These are phyloP conservation scores for Microcebus jonahi DNA, from an alignment of 2,113 vertebrate species.

Conservation along the genomic window DNA sequence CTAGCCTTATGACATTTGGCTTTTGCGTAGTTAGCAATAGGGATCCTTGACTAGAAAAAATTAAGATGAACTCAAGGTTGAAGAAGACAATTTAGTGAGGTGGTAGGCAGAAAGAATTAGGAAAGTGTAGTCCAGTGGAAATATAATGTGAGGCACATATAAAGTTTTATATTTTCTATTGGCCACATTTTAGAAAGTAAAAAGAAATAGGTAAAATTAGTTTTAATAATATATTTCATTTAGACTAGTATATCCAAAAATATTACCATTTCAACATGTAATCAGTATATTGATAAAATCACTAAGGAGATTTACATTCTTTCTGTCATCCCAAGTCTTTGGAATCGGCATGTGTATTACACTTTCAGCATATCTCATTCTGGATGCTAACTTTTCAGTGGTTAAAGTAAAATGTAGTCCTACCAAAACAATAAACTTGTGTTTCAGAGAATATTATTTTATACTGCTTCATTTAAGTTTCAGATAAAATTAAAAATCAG, in stretches of 20 bases:
- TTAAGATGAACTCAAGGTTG: neutral
- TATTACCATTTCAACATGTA: neutral
- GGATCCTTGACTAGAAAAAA: neutral
- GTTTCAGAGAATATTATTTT: neutral
- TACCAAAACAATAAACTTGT: neutral
- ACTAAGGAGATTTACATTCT: neutral
- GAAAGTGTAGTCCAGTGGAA: neutral
- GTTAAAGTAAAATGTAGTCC: neutral
- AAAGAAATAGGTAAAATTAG: neutral
- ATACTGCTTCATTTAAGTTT: neutral
- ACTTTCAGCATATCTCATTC: neutral
- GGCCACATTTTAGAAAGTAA: neutral
- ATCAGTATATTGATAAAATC: neutral
- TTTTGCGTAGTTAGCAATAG: neutral
- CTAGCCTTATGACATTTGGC: neutral
- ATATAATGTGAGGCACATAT: neutral
- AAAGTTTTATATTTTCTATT: neutral
- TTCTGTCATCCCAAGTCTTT: neutral
- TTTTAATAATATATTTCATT: neutral
- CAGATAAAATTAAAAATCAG: neutral
- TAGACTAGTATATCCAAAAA: neutral
- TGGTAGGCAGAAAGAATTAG: neutral
- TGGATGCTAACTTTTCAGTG: neutral
- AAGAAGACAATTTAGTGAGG: neutral
- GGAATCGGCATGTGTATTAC: neutral